Percentiles rank a stretch among this genome's conserved stretches.
These are phyloP conservation scores for Python bivittatus DNA, from an alignment of 2,113 vertebrate species.

Conservation along the genomic window DNA sequence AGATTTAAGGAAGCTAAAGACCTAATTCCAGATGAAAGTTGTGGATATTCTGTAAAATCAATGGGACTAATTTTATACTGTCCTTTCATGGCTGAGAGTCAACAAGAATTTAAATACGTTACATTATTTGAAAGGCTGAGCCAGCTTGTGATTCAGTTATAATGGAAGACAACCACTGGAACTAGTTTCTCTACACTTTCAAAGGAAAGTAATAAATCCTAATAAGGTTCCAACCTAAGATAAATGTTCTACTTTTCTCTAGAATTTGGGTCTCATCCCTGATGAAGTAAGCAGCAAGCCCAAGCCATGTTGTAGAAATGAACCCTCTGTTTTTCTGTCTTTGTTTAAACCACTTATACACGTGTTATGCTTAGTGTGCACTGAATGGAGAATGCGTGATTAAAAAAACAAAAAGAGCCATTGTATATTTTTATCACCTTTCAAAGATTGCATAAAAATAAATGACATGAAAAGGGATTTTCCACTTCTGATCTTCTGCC, in stretches of 20 bases:
- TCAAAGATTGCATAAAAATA: not conserved
- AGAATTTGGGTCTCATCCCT: conserved; percentile 23
- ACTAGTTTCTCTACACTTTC: conserved; percentile 49
- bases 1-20: conserved; percentile 23
- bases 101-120: conserved; percentile 27
- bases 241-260: conserved; percentile 47
- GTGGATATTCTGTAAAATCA: conserved; percentile 41
- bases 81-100: conserved; percentile 41
- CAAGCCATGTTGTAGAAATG: not conserved
- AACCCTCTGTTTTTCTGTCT: not conserved
- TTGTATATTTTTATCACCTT: not conserved
- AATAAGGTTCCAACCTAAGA: conserved; percentile 36
- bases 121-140: conserved; percentile 38
- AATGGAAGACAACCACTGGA: conserved; percentile 39
- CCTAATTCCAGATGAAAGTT: conserved; percentile 42
- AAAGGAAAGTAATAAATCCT: conserved; percentile 54
- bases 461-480: not conserved
- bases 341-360: not conserved
- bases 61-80: conserved; percentile 43
- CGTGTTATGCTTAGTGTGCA: not conserved
- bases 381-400: not conserved
- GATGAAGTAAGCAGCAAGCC: conserved; percentile 16
- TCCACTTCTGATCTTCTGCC: not conserved
- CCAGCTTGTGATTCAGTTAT: conserved; percentile 37
- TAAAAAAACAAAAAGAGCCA: not conserved